These are phyloP conservation scores for Ommatoiulus sabulosus DNA, from an alignment of 2,888 invertebrate species.

Conservation along the genomic window DNA sequence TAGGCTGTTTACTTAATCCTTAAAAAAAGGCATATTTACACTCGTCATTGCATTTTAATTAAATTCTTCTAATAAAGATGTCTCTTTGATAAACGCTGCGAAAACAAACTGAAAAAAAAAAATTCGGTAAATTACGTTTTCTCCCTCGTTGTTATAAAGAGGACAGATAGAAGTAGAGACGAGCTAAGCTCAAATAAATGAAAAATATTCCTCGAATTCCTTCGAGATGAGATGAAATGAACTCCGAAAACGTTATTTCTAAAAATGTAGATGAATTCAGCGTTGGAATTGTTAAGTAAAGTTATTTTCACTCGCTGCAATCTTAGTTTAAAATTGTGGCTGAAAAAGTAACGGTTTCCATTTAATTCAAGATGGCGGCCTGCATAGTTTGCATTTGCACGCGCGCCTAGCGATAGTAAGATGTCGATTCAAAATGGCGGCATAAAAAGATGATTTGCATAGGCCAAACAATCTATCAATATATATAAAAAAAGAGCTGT, in stretches of 20 bases:
- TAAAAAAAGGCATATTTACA: constrained; percentile 48
- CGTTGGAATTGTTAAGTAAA: neutral
- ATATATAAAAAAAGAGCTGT: no score
- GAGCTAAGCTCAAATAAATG: neutral
- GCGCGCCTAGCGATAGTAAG: neutral
- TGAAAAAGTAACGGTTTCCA: neutral
- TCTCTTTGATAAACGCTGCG: constrained; percentile 30
- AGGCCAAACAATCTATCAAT: no score
- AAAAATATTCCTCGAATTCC: neutral
- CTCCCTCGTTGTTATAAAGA: neutral
- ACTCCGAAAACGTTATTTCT: neutral
- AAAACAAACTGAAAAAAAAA: neutral
- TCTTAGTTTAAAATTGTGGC: no score
- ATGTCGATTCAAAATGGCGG: no score
- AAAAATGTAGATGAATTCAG: neutral
- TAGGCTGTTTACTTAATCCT: constrained; percentile 14
- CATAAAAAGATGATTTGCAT: no score
- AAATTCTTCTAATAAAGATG: constrained; percentile 45
- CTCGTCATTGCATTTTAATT: constrained; percentile 45
- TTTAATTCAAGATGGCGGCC: neutral
- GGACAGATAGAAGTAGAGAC: neutral
- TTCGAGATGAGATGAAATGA: neutral
- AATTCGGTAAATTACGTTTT: neutral
- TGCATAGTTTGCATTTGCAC: neutral
- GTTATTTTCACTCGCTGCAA: no score